Evolutionary conservation across 1,140 invertebrate genomes (phyloP), one percentile per base, ranked within the genome.

Genomic region (Drosophila aff.): DNA sequence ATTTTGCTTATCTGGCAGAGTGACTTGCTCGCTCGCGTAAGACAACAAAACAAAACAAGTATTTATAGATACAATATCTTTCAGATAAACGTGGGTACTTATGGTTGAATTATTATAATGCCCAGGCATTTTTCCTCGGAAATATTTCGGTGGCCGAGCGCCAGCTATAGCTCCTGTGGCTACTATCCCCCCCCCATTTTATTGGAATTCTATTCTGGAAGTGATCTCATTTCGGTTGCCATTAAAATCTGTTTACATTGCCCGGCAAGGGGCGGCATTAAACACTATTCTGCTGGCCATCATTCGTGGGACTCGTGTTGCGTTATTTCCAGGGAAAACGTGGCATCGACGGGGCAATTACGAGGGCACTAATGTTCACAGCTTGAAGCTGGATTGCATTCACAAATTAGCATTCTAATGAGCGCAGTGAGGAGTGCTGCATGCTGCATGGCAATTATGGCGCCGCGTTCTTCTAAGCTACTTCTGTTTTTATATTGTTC

Each of bases 401-500:
- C 64, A 81, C 77, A 87, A 87, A 87, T 87, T 87, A 84, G 77
- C 81, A 89, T 87, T 89, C 83, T 89, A 89, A 87, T 84, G 85
- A 80, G 80, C 46, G 41, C 31, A 43, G 47, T 36, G 33, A 16
- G 33, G 8, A 55, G 33, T 78, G 84, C 69, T 79, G 44, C 78
- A 62, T 55, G 49, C n/a, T 76, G 73, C 81, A 83, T 44, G 81
- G 77, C 81, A 81, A 85, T 85, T 82, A 85, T 82, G 75, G 69
- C 69, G 82, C 75, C 75, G 78, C 33, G 59, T 78, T 77, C 68
- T 65, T 60, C 38, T 4, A 5, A 9, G 46, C 21, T 16, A 28
- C 44, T 33, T 53, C 63, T 68, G 33, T 53, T 10, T 33, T 38
- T 18, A 47, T 47, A 16, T 47, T 9, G 13, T 8, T 16, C 16